phyloP scores from a whole-genome alignment of 2,797 vertebrate genomes.

The Spatula clypeata region DNA sequence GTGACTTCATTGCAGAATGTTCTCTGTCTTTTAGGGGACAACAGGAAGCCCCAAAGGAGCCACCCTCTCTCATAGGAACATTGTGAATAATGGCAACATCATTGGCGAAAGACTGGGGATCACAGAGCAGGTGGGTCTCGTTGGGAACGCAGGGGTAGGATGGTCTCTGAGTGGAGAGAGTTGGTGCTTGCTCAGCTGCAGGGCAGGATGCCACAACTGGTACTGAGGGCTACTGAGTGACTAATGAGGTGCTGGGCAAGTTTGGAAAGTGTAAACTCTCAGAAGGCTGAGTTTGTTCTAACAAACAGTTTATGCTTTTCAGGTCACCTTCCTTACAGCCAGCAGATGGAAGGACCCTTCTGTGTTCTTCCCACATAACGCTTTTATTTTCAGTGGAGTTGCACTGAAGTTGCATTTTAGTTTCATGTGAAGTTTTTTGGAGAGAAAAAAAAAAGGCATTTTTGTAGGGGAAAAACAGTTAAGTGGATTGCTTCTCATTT shows the following conservation, averaged over 20 bases:
- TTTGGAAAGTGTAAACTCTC: background rate
- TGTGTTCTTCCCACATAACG: background rate
- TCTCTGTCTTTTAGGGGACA: slow-evolving; percentile 88
- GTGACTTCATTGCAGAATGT: too few species aligned
- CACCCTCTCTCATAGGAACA: slow-evolving; percentile 93
- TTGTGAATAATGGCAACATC: slow-evolving; percentile 91
- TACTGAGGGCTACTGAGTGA: background rate
- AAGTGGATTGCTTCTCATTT: background rate
- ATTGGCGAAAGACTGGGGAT: slow-evolving; percentile 84
- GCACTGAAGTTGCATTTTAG: background rate
- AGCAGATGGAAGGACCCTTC: background rate
- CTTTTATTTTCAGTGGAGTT: background rate
- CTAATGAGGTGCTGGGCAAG: background rate
- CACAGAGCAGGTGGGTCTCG: slow-evolving; percentile 80
- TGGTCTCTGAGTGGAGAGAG: background rate
- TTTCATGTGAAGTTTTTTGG: background rate
- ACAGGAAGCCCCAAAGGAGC: slow-evolving; percentile 93
- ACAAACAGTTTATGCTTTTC: background rate
- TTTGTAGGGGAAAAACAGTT: background rate
- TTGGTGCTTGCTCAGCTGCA: background rate
- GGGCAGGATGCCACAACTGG: background rate
- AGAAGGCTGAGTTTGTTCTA: background rate
- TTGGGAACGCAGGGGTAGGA: accelerated
- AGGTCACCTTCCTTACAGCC: too few species aligned
- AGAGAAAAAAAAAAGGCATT: background rate